Percentiles rank a stretch among this genome's conserved stretches.
Conservation (phyloP, 2,888 invertebrate genomes). For the Pantelozetes paolii region DNA sequence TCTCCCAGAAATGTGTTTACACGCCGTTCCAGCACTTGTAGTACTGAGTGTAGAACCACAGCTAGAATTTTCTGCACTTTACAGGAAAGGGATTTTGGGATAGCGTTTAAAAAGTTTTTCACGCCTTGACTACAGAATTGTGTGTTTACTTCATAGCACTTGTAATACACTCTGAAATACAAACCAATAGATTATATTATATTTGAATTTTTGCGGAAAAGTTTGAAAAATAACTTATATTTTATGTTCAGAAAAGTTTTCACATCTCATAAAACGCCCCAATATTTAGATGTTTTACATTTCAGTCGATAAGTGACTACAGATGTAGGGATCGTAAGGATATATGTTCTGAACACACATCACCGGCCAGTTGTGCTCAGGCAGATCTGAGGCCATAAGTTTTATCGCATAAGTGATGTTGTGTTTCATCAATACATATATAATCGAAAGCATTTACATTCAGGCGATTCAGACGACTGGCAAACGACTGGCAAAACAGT, state of each 20-base stretch:
- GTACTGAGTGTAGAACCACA: slow-evolving; percentile 25
- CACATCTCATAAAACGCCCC: slow-evolving; percentile 21
- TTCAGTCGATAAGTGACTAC: slow-evolving; percentile 23
- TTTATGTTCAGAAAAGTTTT: too few species aligned
- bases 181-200: slow-evolving; percentile 21
- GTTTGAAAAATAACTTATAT: background rate
- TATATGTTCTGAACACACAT: background rate
- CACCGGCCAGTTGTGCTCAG: background rate
- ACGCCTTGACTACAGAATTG: slow-evolving; percentile 15
- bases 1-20: slow-evolving; percentile 19
- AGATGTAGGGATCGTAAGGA: slow-evolving; percentile 1
- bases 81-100: background rate
- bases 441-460: background rate
- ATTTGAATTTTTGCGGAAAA: background rate
- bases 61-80: background rate
- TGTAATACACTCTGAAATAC: slow-evolving; percentile 2
- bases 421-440: slow-evolving; percentile 25
- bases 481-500: background rate
- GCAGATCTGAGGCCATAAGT: slow-evolving; percentile 3
- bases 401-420: slow-evolving; percentile 8
- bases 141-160: slow-evolving; percentile 16
- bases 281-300: slow-evolving; percentile 11
- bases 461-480: background rate
- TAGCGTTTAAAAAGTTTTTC: slow-evolving; percentile 4
- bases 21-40: slow-evolving; percentile 7